Conservation (phyloP, 2,113 vertebrate species). For the Erpornis zantholeuca region DNA sequence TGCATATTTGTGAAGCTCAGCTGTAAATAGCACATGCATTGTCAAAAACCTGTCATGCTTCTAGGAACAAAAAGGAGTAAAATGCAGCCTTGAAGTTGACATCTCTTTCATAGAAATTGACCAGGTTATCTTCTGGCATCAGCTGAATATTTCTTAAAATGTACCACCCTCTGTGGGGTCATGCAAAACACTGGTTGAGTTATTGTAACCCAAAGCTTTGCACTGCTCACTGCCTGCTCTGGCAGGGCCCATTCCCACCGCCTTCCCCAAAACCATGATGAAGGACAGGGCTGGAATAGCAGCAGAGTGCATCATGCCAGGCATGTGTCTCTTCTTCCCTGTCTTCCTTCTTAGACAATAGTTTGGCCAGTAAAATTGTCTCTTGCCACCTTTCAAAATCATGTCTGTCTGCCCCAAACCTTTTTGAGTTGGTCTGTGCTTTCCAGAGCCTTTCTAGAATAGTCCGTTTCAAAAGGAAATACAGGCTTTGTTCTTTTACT, state of each 20-base stretch:
- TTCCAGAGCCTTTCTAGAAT: background rate
- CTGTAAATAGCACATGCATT: background rate
- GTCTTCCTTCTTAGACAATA: background rate
- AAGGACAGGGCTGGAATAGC: background rate
- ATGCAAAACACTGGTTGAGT: accelerated
- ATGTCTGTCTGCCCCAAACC: background rate
- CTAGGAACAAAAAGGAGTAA: background rate
- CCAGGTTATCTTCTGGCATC: background rate
- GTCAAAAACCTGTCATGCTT: background rate
- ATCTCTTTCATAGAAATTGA: background rate
- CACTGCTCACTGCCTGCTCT: accelerated
- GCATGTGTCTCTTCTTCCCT: accelerated
- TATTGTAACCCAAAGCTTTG: background rate
- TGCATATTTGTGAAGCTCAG: background rate
- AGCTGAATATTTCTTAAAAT: background rate
- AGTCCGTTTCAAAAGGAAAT: background rate
- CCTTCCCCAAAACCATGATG: background rate
- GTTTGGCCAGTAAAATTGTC: background rate
- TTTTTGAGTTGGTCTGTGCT: background rate
- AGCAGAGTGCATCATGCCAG: background rate
- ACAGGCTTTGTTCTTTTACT: background rate
- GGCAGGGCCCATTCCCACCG: background rate
- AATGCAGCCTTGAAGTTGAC: background rate
- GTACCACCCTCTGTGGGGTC: background rate
- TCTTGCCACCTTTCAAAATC: background rate